Conservation (phyloP, 2,888 invertebrate species). For the Periphyllus acericola region DNA sequence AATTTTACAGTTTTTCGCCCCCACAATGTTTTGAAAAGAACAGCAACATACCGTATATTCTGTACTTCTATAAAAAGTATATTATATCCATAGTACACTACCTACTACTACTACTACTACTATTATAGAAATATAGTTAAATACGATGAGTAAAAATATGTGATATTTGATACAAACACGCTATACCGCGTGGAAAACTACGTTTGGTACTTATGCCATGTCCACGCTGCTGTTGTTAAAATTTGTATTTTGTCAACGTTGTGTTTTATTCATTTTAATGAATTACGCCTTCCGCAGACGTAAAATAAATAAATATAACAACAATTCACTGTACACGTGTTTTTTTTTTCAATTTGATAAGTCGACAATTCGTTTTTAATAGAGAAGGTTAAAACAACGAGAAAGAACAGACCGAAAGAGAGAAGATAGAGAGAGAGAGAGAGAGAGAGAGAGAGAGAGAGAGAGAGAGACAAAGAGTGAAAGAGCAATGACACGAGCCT, state of each 20-base stretch:
- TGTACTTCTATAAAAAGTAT: not conserved
- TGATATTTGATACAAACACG: constrained; percentile 33
- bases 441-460: not conserved
- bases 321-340: not conserved
- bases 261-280: not conserved
- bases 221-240: not conserved
- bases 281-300: not conserved
- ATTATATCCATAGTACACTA: not conserved
- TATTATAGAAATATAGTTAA: not conserved
- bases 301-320: constrained; percentile 4
- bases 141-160: constrained; percentile 28
- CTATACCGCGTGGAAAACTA: not conserved
- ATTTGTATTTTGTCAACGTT: constrained; percentile 12
- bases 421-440: not conserved
- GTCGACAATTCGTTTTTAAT: not conserved
- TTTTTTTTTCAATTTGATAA: not conserved
- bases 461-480: not conserved
- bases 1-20: not conserved
- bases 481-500: constrained; percentile 41
- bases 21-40: constrained; percentile 19
- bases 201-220: not conserved
- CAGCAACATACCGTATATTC: not conserved
- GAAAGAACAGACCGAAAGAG: not conserved
- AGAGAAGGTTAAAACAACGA: not conserved
- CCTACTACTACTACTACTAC: not conserved